Evolutionary conservation across 2,888 invertebrate genomes (phyloP).

Genomic region (Amphipoea oculea): DNA sequence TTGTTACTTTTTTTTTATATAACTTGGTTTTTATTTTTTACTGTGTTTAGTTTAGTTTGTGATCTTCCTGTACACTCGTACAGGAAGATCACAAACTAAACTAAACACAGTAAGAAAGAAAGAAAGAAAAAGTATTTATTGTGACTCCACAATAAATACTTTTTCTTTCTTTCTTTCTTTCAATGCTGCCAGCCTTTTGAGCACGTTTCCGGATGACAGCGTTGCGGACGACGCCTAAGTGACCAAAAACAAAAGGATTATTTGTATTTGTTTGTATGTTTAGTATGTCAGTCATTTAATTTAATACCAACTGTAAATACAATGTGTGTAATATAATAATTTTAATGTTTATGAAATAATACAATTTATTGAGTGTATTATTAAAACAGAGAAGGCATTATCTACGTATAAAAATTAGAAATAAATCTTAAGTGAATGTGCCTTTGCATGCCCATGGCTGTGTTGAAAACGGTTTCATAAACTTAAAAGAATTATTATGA

Average conservation of each 20-base stretch:
- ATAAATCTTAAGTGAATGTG: not conserved
- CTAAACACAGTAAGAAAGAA: too few relatives aligned
- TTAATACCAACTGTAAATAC: not conserved
- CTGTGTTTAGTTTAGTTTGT: too few relatives aligned
- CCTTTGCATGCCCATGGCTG: too few relatives aligned
- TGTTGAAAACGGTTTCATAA: not conserved
- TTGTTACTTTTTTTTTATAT: too few relatives aligned
- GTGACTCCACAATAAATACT: too few relatives aligned
- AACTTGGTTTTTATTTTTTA: too few relatives aligned
- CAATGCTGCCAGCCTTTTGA: not conserved
- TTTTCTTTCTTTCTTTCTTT: too few relatives aligned
- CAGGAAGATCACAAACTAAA: too few relatives aligned
- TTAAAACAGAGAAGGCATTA: too few relatives aligned
- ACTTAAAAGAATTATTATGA: not conserved
- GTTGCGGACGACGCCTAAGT: not conserved
- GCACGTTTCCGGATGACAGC: not conserved
- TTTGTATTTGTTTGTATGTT: not conserved
- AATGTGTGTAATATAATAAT: not conserved
- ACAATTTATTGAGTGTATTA: too few relatives aligned
- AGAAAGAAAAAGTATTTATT: too few relatives aligned
- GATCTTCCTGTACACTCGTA: too few relatives aligned
- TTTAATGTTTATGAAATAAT: not conserved
- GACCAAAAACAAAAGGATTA: not conserved
- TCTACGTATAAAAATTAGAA: not conserved
- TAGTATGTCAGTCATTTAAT: not conserved